Base-by-base conservation (phyloP, 2,113 vertebrate species). In the Hypanus sabinus region DNA sequence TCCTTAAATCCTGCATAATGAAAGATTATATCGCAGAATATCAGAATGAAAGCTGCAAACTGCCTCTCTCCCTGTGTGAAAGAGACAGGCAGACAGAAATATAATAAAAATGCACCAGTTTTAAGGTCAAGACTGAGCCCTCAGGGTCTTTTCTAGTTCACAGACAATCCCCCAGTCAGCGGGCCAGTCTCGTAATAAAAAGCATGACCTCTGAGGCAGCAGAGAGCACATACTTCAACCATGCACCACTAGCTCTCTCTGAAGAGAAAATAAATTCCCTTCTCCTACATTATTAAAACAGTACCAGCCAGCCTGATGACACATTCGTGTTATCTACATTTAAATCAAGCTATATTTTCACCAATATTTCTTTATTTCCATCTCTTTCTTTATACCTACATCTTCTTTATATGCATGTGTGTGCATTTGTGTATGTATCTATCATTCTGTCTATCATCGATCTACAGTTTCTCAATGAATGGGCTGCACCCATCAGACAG, bases 111-210 rank as follows among this genome's bases (percentile, higher is more conserved):
- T 90, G 85, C 85, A 90, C 60, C 85, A 33, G 60, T 68, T 90
- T 85, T 85, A 85, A 68, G 85, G 85, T 90, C 85, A 90, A 90
- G n/a, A 18, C 57, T 90, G 85, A 24, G 60, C 85, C 85, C 85
- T 90, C 60, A 33, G 85, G 85, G 85, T 68, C 85, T 62, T 68
- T 90, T 6, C 85, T 90, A 65, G 60, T 62, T 90, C 85, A 90
- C 85, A 90, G 85, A 90, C 85, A 90, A 90, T 90, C 85, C 85
- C 30, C 60, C 85, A 90, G 85, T 90, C 85, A 90, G 85, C 85
- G 22, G 85, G 85, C 12, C 85, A 68, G 85, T 36, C 85, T 90
- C 30, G 12, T 68, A 88, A 90, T 90, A 68, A 90, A 90, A 90
- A 65, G 60, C 60, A 16, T 90, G 85, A 90, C 85, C 85, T 90